These are phyloP conservation scores for Mormyrus hasselquistii DNA, from an alignment of 2,797 vertebrate species.

Conservation along the genomic window DNA sequence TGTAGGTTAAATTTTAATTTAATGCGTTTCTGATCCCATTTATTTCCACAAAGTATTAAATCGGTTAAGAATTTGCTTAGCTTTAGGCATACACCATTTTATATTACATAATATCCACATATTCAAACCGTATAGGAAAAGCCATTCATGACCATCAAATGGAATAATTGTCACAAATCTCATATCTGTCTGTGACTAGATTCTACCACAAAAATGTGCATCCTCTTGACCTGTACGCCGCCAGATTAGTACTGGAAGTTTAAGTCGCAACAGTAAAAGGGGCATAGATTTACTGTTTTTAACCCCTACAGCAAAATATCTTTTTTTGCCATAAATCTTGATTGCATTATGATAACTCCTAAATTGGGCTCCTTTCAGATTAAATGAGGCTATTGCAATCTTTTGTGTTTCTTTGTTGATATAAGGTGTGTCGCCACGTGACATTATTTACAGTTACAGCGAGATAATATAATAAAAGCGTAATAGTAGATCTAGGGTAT, in stretches of 20 bases:
- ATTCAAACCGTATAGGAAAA: not conserved
- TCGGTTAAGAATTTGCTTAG: not conserved
- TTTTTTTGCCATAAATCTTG: not conserved
- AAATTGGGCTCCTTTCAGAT: not conserved
- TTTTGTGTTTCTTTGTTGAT: not conserved
- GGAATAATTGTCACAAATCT: not conserved
- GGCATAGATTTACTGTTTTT: not conserved
- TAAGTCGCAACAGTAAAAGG: not conserved
- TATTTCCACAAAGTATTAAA: not conserved
- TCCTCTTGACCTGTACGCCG: not conserved
- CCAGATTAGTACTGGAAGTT: not conserved
- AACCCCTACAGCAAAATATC: not conserved
- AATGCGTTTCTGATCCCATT: not conserved
- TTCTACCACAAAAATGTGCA: not conserved
- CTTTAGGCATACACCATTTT: not conserved
- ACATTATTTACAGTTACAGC: not conserved
- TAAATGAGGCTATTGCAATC: not conserved
- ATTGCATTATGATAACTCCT: not conserved
- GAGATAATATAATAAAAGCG: not conserved
- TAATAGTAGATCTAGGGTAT: not conserved
- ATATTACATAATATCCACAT: not conserved
- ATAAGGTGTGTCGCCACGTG: not conserved
- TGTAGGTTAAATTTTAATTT: not conserved
- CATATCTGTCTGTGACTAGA: not conserved
- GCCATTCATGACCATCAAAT: not conserved